Conservation (phyloP, 2,113 vertebrate genomes). For the Brevimyrus niger region DNA sequence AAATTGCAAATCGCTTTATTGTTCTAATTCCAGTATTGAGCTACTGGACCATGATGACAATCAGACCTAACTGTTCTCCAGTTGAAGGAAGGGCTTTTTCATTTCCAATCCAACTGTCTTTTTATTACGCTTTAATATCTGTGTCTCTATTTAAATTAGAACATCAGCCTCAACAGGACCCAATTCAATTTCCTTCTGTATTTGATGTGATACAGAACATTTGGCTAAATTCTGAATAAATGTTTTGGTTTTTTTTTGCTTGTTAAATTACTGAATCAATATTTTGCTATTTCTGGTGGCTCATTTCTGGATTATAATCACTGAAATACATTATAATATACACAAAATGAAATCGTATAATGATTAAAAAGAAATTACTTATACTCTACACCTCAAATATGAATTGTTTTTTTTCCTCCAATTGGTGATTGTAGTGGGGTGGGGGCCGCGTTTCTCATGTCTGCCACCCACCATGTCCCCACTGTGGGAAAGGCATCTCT, state of each 20-base stretch:
- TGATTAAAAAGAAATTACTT: neutral
- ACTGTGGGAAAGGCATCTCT: neutral
- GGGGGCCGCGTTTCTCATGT: neutral
- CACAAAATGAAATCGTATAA: neutral
- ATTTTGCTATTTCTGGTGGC: conserved; percentile 19
- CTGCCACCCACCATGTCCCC: neutral
- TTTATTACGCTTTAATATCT: conserved; percentile 41
- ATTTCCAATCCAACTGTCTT: conserved; percentile 46
- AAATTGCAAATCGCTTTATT: conserved; percentile 39
- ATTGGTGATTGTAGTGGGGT: neutral
- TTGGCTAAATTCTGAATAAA: conserved; percentile 59
- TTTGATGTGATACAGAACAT: conserved; percentile 47
- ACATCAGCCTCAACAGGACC: conserved; percentile 39
- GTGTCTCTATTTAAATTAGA: conserved; percentile 38
- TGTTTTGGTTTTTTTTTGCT: conserved; percentile 36
- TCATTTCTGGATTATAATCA: neutral
- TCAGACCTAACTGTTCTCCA: conserved; percentile 63
- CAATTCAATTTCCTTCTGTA: conserved; percentile 41
- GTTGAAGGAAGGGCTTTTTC: conserved; percentile 67
- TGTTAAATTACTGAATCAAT: conserved; percentile 33
- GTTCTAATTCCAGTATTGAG: conserved; percentile 43
- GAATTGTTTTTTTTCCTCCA: neutral
- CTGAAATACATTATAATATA: neutral
- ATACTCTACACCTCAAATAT: neutral
- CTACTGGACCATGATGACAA: conserved; percentile 64